Conservation (phyloP, 2,888 invertebrate genomes). For the Coelopa pilipes region DNA sequence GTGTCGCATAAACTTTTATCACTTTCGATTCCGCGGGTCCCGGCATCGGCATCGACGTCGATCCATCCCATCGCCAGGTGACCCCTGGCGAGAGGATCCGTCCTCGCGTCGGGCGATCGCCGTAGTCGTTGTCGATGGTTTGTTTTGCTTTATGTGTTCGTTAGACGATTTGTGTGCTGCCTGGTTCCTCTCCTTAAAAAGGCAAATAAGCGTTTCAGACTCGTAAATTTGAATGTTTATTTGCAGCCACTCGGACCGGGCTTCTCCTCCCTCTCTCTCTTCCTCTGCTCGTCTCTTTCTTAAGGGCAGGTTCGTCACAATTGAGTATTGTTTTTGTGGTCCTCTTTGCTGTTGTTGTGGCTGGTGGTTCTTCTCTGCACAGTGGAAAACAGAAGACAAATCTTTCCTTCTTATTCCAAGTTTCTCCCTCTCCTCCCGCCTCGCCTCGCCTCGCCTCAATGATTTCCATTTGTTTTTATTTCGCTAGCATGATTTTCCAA, state of each 20-base stretch:
- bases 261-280: neutral
- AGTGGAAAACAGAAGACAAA: neutral
- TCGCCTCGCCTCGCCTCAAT: neutral
- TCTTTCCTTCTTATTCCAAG: too few species aligned
- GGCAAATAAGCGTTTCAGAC: slow-evolving; percentile 43
- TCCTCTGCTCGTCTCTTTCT: too few species aligned
- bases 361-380: neutral
- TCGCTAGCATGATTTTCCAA: too few species aligned
- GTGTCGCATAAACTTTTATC: too few species aligned
- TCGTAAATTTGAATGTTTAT: slow-evolving; percentile 55
- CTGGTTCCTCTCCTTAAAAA: slow-evolving; percentile 6
- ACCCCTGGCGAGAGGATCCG: too few species aligned
- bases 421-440: neutral
- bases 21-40: too few species aligned
- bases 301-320: neutral
- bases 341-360: neutral
- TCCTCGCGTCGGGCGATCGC: neutral
- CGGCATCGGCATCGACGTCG: too few species aligned
- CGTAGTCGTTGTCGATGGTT: neutral
- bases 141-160: neutral
- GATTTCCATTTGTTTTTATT: neutral
- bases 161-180: too few species aligned
- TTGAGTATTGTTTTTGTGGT: neutral
- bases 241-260: neutral
- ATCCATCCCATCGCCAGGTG: too few species aligned